Percentiles rank a stretch among this genome's conserved stretches.
These are phyloP conservation scores for Agelaius phoeniceus DNA, from an alignment of 2,113 vertebrate species.

Conservation along the genomic window DNA sequence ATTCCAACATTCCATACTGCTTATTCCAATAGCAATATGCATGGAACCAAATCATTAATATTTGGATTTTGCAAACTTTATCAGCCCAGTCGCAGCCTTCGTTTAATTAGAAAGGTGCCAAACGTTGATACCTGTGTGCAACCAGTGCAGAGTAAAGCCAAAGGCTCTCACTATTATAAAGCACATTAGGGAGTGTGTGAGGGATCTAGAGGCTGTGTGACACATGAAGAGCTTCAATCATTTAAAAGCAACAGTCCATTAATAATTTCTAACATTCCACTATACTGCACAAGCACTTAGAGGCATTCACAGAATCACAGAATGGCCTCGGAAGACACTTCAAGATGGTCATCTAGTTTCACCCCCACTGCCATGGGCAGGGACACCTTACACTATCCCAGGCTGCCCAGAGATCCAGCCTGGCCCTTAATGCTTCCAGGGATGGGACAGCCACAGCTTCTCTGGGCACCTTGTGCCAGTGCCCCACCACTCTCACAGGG, in stretches of 20 bases:
- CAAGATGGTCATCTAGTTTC: neutral
- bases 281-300: neutral
- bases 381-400: neutral
- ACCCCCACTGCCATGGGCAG: neutral
- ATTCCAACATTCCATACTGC: neutral
- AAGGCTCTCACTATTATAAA: neutral
- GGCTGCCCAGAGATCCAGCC: neutral
- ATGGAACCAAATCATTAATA: neutral
- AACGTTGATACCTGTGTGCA: neutral
- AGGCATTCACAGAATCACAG: neutral
- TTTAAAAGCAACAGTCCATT: neutral
- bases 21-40: neutral
- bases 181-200: rapidly evolving
- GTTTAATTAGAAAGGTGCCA: neutral
- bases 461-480: neutral
- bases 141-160: neutral
- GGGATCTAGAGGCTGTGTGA: neutral
- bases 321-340: neutral
- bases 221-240: neutral
- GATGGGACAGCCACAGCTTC: neutral
- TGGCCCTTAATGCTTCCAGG: neutral
- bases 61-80: neutral
- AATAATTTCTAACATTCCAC: neutral
- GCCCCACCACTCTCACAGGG: neutral
- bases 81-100: neutral